phyloP scores from a whole-genome alignment of 2,888 invertebrate genomes.

The Chrysolina oricalcia region DNA sequence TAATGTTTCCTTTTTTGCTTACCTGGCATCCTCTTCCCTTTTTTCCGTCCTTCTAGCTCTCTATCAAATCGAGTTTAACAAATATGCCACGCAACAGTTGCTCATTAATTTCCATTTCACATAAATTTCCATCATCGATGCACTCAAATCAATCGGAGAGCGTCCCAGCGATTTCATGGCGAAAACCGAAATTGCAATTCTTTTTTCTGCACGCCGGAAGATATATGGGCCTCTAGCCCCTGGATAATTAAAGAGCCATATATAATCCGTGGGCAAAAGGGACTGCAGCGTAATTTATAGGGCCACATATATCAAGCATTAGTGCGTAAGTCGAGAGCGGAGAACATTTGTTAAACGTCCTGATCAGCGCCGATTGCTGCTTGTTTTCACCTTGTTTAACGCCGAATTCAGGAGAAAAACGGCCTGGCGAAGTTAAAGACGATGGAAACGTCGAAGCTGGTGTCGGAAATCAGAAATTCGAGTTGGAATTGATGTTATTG shows the following conservation, averaged over 20 bases:
- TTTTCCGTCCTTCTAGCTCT: too few species aligned
- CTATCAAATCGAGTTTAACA: too few species aligned
- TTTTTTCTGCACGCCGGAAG: constrained; percentile 40
- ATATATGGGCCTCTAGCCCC: constrained; percentile 53
- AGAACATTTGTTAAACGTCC: constrained; percentile 25
- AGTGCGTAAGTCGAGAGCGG: constrained; percentile 49
- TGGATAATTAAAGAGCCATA: constrained; percentile 56
- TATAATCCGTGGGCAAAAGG: constrained; percentile 53
- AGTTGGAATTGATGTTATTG: too few species aligned
- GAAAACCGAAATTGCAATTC: constrained; percentile 29
- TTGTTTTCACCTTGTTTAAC: constrained; percentile 25
- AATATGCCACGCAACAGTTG: too few species aligned
- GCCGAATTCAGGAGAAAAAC: constrained; percentile 1
- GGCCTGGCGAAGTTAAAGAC: neutral
- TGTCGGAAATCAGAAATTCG: neutral
- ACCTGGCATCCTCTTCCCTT: too few species aligned
- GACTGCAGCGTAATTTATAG: constrained; percentile 53
- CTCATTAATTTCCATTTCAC: neutral
- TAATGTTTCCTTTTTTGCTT: too few species aligned
- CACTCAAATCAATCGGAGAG: neutral
- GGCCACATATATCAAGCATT: constrained; percentile 54
- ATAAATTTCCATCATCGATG: neutral
- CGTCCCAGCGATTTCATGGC: neutral
- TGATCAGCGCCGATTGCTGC: constrained; percentile 18
- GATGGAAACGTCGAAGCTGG: neutral